Conservation (phyloP, 2,113 vertebrate species). For the Brachirus orientalis region DNA sequence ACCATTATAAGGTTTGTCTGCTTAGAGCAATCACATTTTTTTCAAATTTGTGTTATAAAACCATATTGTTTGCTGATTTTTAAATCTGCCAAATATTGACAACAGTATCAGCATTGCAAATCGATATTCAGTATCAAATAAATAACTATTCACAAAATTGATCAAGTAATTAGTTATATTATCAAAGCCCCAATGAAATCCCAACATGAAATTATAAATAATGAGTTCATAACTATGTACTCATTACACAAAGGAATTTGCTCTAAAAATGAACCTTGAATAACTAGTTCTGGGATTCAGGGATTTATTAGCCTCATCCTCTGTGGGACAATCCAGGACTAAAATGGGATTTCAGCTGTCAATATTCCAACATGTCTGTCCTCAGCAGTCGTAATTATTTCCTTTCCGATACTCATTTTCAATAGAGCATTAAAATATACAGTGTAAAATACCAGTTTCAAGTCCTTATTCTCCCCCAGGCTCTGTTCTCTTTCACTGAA, state of each 20-base stretch:
- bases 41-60: too few species aligned
- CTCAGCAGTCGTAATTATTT: background rate
- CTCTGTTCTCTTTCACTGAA: constrained; percentile 2
- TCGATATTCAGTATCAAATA: too few species aligned
- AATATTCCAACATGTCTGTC: constrained; percentile 3
- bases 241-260: background rate
- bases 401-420: background rate
- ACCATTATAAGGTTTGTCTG: too few species aligned
- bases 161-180: too few species aligned
- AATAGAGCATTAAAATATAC: background rate
- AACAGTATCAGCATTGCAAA: too few species aligned
- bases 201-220: too few species aligned
- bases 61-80: too few species aligned
- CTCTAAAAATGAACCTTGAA: background rate
- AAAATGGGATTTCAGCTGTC: constrained; percentile 4
- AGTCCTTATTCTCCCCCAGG: background rate
- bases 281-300: background rate
- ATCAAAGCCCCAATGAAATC: too few species aligned
- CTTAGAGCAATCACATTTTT: too few species aligned
- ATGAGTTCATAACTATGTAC: too few species aligned
- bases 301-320: background rate
- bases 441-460: background rate
- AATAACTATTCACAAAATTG: too few species aligned
- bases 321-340: background rate
- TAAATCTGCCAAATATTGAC: too few species aligned